Evolutionary conservation across 2,888 invertebrate genomes (phyloP).

Genomic region (Hyposoter didymator): DNA sequence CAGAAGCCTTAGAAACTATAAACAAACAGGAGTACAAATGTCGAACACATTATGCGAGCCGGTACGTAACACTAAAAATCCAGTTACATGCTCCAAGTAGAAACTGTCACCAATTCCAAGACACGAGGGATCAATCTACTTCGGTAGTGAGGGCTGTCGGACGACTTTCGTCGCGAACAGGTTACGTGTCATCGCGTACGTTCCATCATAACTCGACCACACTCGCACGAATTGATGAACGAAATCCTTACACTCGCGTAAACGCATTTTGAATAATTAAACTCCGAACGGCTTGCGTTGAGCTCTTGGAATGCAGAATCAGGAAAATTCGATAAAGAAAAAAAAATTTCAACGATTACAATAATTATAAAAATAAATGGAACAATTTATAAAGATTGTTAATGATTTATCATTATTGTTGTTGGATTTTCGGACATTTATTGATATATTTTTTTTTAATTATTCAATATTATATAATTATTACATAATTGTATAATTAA

Average conservation of each 20-base stretch:
- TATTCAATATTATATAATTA: too few species aligned
- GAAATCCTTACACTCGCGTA: not conserved
- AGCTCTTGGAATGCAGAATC: not conserved
- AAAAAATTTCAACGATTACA: not conserved
- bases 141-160: not conserved
- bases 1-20: slow-evolving; percentile 44
- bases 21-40: slow-evolving; percentile 23
- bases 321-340: not conserved
- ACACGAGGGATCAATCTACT: slow-evolving; percentile 45
- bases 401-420: too few species aligned
- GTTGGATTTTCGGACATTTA: too few species aligned
- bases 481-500: too few species aligned
- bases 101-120: not conserved
- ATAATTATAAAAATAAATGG: not conserved
- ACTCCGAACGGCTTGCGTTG: not conserved
- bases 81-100: slow-evolving; percentile 29
- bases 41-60: slow-evolving; percentile 8
- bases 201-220: slow-evolving; percentile 1
- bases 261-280: not conserved
- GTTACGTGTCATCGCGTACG: not conserved
- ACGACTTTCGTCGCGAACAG: not conserved
- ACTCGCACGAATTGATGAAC: not conserved
- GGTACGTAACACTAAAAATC: slow-evolving; percentile 46
- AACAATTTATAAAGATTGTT: not conserved
- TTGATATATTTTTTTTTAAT: too few species aligned